A percentile compares a stretch with the other conserved stretches of the same genome.
These are phyloP conservation scores for Sinohyriopsis cumingii DNA, from an alignment of 2,888 invertebrate species.

Conservation along the genomic window DNA sequence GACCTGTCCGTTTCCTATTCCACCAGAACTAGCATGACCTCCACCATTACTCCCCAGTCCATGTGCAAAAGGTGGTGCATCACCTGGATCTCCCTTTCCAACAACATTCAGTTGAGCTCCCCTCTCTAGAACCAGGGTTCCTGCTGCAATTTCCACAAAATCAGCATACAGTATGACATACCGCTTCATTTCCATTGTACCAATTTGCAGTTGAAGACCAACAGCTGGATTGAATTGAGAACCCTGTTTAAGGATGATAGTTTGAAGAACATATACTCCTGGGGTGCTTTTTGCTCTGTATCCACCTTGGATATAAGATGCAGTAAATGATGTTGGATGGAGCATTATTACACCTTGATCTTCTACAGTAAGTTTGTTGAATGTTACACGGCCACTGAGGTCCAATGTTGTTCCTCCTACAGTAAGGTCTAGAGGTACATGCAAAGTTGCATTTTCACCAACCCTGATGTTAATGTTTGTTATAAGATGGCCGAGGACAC, in stretches of 20 bases:
- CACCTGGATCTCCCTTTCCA: constrained; percentile 28
- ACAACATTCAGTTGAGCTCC: constrained; percentile 47
- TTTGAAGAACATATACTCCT: constrained; percentile 43
- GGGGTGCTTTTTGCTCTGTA: constrained; percentile 36
- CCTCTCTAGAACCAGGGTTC: constrained; percentile 46
- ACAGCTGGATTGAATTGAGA: constrained; percentile 40
- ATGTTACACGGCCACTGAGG: constrained; percentile 49
- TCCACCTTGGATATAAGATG: constrained; percentile 37
- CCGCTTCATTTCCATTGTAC: constrained; percentile 51
- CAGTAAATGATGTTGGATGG: constrained; percentile 46
- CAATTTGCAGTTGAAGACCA: constrained; percentile 39
- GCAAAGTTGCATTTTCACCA: constrained; percentile 40
- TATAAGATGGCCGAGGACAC: constrained; percentile 32
- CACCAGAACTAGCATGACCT: constrained; percentile 50
- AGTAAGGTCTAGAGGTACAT: constrained; percentile 49
- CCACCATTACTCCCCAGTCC: constrained; percentile 43
- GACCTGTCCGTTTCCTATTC: constrained; percentile 33
- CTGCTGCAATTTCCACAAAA: constrained; percentile 44
- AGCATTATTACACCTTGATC: constrained; percentile 40
- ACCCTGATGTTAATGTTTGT: constrained; percentile 49
- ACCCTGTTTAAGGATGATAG: constrained; percentile 45
- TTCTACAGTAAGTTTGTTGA: constrained; percentile 53
- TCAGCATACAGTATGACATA: constrained; percentile 45
- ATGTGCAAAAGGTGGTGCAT: constrained; percentile 26
- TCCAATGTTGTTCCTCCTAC: constrained; percentile 46